phyloP scores from a whole-genome alignment of 2,888 invertebrate species.

The Physocephala rufipes region DNA sequence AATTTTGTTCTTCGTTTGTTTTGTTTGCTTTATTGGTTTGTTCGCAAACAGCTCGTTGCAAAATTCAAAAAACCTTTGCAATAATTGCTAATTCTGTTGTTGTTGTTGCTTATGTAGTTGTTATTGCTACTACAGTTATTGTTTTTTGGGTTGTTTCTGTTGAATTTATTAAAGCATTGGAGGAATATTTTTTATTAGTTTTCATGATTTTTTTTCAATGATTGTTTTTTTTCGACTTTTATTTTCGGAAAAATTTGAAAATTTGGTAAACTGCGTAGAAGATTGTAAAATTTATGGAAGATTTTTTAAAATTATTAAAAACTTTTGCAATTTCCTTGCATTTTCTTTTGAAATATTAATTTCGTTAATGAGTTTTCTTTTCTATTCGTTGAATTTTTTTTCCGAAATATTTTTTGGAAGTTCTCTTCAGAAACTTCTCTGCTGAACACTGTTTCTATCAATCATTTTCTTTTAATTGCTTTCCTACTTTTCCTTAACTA shows the following conservation, averaged over 20 bases:
- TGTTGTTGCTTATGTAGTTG: background rate
- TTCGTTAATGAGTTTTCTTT: background rate
- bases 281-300: background rate
- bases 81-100: background rate
- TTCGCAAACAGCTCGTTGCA: background rate
- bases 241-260: constrained; percentile 9
- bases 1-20: constrained; percentile 41
- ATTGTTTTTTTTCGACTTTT: background rate
- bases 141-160: background rate
- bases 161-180: background rate
- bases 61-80: background rate
- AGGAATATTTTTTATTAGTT: constrained; percentile 1
- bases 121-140: background rate
- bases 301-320: constrained; percentile 28
- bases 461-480: constrained; percentile 28
- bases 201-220: no score
- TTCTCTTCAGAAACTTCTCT: constrained; percentile 13
- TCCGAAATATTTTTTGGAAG: constrained; percentile 27
- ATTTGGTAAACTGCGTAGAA: background rate
- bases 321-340: no score
- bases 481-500: constrained; percentile 8
- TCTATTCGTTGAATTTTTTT: constrained; percentile 16
- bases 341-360: no score
- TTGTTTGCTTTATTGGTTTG: background rate
- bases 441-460: background rate